Evolutionary conservation across 1,140 invertebrate species (phyloP), one percentile per base, ranked within the genome.

Genomic region (Halesus radiatus): DNA sequence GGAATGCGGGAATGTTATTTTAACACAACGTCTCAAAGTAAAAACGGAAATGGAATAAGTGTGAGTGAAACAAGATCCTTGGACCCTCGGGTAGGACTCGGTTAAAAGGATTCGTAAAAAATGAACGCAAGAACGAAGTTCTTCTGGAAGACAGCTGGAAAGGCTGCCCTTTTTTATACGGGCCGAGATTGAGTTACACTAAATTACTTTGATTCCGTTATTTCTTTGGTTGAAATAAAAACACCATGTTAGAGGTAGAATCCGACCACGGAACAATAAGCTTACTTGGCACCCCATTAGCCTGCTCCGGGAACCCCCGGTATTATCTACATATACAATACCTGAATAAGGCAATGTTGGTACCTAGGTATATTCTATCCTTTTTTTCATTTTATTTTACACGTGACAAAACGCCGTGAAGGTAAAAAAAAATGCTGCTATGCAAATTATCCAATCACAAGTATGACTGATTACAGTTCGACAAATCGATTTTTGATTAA

Each of bases 71-170:
- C 78, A 80, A 80, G 79, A 83, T 83, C 70, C 70, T 45, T 15
- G 68, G 26, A 29, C 26, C 26, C 26, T 29, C 26, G 26, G 45
- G 66, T 60, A 68, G 37, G 76, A 56, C 75, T 64, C 13, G 64
- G 76, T 56, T 83, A 83, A 82, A 80, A 83, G 79, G 78, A 66
- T 80, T 70, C 68, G 50, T 76, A 83, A 80, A 80, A 83, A 83
- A 83, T 72, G 58, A 26, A 16, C 8, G 37, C 53, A 79, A 79
- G 54, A 79, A 74, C 70, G 54, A 23, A 26, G 54, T 58, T 79
- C 58, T 72, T 22, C 52, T 20, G 52, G 26, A 20, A 72, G 77
- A 60, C 77, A 79, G 77, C 53, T 50, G 22, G 32, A 16, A 66
- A 37, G 73, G 8, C 23, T 5, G 75, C 22, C 22, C 75, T 60